Evolutionary conservation across 2,888 invertebrate genomes (phyloP).

Genomic region (Hyposoter didymator): DNA sequence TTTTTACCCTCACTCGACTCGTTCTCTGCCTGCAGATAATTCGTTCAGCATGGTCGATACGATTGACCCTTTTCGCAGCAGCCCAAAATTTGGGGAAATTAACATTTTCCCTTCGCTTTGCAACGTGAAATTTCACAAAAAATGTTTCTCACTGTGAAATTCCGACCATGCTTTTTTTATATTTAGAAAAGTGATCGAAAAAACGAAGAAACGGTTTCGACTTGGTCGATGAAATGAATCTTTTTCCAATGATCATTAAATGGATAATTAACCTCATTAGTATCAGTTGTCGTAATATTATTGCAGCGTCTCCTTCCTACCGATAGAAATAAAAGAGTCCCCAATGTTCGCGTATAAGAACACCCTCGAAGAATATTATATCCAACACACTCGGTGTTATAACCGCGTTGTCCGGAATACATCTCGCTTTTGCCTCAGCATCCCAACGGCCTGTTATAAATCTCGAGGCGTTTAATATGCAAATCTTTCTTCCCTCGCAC

Average conservation of each 20-base stretch:
- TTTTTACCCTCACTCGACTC: background rate
- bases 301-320: conserved; percentile 7
- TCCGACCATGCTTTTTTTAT: background rate
- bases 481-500: conserved; percentile 77
- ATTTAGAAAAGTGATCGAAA: background rate
- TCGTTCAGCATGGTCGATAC: no score
- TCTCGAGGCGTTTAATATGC: conserved; percentile 84
- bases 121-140: background rate
- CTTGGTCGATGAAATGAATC: background rate
- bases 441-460: conserved; percentile 80
- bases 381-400: conserved; percentile 37
- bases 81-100: background rate
- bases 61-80: no score
- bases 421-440: conserved; percentile 38
- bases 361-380: conserved; percentile 62
- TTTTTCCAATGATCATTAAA: conserved; percentile 34
- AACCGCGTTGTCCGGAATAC: conserved; percentile 34
- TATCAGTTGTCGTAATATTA: conserved; percentile 50
- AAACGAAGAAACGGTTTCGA: background rate
- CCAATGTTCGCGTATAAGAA: conserved; percentile 30
- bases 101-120: background rate
- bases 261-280: conserved; percentile 50
- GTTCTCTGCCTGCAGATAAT: background rate
- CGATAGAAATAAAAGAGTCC: background rate
- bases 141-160: background rate